Conservation (phyloP, 2,113 vertebrate species). For the Entomyzon cyanotis region DNA sequence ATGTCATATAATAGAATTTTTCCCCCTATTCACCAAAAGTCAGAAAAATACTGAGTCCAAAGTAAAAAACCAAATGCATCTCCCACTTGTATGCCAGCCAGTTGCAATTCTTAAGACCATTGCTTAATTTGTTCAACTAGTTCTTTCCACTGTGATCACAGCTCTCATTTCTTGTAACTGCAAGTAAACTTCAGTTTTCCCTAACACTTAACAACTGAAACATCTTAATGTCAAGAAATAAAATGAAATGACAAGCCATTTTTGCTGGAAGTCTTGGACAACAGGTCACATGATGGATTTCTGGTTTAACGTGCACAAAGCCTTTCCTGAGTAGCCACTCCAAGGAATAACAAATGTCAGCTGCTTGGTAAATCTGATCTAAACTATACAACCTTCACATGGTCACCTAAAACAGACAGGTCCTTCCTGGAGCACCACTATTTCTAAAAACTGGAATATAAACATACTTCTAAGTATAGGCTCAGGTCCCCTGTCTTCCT, state of each 20-base stretch:
- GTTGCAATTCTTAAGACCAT: conserved; percentile 1
- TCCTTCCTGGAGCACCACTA: not conserved
- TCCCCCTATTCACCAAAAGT: not conserved
- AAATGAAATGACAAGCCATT: not conserved
- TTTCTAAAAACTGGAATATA: not conserved
- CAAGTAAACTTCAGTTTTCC: not conserved
- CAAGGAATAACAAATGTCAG: not conserved
- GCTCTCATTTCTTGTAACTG: not conserved
- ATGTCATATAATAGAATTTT: not conserved
- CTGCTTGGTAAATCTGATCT: not conserved
- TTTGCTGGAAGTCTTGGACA: not conserved
- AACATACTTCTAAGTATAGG: not conserved
- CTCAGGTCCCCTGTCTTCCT: not conserved
- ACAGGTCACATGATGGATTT: not conserved
- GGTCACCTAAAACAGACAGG: not conserved
- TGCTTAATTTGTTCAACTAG: not conserved
- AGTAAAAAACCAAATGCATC: not conserved
- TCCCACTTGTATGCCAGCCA: not conserved
- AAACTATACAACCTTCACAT: not conserved
- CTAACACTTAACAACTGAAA: conserved; percentile 3
- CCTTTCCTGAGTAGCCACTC: not conserved
- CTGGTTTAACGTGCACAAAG: not conserved
- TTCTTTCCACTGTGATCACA: not conserved
- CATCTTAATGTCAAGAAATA: not conserved
- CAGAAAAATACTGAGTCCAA: not conserved